Base-by-base conservation (phyloP, 2,113 vertebrate species). In the Opisthocomus hoazin region DNA sequence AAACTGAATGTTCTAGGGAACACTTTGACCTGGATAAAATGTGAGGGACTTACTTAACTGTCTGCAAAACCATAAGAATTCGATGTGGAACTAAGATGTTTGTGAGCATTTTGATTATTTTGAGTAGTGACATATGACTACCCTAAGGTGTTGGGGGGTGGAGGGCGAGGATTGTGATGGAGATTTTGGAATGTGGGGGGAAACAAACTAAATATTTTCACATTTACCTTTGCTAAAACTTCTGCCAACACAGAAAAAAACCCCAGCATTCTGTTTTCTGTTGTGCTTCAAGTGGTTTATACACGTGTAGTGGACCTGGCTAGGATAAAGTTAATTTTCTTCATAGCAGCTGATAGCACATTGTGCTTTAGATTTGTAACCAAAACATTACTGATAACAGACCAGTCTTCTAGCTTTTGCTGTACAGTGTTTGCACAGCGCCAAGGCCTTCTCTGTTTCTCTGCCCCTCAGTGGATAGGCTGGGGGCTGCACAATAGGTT, bases 141-240 rank as follows among this genome's bases (percentile, higher is more conserved):
- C 18, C 13, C 8, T 36, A 6, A 1, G 16, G 2, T 13, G 21
- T 11, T 20, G 2, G 21, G 5, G 4, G 6, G 19, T 17, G 15
- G 53, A 54, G 5, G 8, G 7, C 8, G 3, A 58, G 24, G 22
- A n/a, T n/a, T n/a, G n/a, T n/a, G n/a, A n/a, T n/a, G n/a, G 10
- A 53, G 46, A 57, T 58, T 65, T 29, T 63, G 12, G 41, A 69
- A 32, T 7, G 3, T 24, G 5, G 11, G 14, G 12, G 39, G 53
- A 32, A 58, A n/a, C 11, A 39, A 65, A 71, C 6, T 11, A 11
- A 53, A 3, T 58, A 15, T 12, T 15, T 21, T 83, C 24, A 70
- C 43, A 39, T 77, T 18, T 43, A 10, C 10, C 45, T 66, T 53
- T 54, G 17, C 43, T 65, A 53, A 73, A 84, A 56, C 9, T 34